Percentiles rank a stretch among this genome's conserved stretches.
These are phyloP conservation scores for Dicranocentrus wangi DNA, from an alignment of 2,888 invertebrate genomes.

Conservation along the genomic window DNA sequence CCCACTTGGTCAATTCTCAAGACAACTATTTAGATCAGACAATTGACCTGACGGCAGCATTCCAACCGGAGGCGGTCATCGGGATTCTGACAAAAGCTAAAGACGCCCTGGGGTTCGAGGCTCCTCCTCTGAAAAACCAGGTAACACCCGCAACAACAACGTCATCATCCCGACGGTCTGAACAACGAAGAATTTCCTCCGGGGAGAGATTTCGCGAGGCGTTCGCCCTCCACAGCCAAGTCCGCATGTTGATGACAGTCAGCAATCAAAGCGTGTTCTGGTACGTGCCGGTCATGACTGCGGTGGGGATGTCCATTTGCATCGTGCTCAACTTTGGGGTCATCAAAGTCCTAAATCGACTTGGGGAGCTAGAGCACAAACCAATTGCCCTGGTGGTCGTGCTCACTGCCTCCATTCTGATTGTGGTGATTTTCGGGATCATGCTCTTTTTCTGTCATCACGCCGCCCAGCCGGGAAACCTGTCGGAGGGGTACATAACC, in stretches of 20 bases:
- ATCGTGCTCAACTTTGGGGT: conserved; percentile 1
- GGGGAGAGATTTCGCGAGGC: not conserved
- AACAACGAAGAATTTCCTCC: no score
- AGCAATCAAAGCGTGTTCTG: conserved; percentile 27
- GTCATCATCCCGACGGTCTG: not conserved
- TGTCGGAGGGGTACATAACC: not conserved
- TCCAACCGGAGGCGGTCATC: not conserved
- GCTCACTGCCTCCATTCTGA: not conserved
- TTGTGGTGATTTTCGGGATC: not conserved
- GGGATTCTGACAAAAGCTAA: no score
- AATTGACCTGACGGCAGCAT: no score
- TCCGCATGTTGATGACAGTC: conserved; percentile 21
- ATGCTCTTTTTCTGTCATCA: conserved; percentile 29
- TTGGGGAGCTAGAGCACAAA: not conserved
- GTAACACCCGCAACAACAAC: not conserved
- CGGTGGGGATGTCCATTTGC: conserved; percentile 17
- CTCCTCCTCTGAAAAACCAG: not conserved
- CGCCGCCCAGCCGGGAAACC: not conserved
- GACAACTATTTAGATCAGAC: no score
- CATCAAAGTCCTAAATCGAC: not conserved
- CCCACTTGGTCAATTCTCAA: no score
- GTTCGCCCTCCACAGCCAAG: conserved; percentile 3
- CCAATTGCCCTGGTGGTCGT: not conserved
- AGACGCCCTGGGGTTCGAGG: not conserved
- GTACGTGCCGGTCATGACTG: conserved; percentile 25